These are phyloP conservation scores for Dinoponera quadriceps DNA, from an alignment of 1,140 invertebrate genomes.

Conservation along the genomic window DNA sequence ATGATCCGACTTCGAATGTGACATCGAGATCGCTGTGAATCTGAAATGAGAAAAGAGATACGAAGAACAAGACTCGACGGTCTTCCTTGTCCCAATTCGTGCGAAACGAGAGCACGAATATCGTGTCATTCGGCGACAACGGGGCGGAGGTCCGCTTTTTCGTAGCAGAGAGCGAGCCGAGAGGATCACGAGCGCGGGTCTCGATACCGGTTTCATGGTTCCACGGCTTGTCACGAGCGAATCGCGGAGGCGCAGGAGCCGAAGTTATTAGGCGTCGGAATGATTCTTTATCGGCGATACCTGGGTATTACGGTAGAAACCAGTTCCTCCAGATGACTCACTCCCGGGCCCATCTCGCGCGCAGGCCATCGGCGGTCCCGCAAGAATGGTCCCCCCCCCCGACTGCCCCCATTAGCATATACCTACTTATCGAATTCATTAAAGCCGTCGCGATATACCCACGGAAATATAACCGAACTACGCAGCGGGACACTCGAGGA, in stretches of 20 bases:
- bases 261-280: slow-evolving; percentile 74
- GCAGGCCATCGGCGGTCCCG: slow-evolving; percentile 18
- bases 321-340: slow-evolving; percentile 73
- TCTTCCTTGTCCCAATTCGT: background rate
- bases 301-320: slow-evolving; percentile 74
- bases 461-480: slow-evolving; percentile 53
- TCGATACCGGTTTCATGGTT: slow-evolving; percentile 60
- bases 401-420: slow-evolving; percentile 66
- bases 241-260: slow-evolving; percentile 50
- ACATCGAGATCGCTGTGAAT: no score
- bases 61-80: background rate
- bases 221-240: slow-evolving; percentile 42
- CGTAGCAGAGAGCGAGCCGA: background rate
- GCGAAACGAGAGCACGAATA: background rate
- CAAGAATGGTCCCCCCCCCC: slow-evolving; percentile 48
- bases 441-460: slow-evolving; percentile 67
- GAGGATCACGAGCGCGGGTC: slow-evolving; percentile 19
- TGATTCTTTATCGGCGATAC: slow-evolving; percentile 73
- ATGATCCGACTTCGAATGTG: no score
- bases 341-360: slow-evolving; percentile 48
- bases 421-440: slow-evolving; percentile 73
- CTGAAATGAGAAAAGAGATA: no score
- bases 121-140: slow-evolving; percentile 11
- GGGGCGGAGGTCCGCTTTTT: background rate
- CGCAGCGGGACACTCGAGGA: slow-evolving; percentile 5